Evolutionary conservation across 2,888 invertebrate species (phyloP).

Genomic region (Scaptomyza caliginosa): DNA sequence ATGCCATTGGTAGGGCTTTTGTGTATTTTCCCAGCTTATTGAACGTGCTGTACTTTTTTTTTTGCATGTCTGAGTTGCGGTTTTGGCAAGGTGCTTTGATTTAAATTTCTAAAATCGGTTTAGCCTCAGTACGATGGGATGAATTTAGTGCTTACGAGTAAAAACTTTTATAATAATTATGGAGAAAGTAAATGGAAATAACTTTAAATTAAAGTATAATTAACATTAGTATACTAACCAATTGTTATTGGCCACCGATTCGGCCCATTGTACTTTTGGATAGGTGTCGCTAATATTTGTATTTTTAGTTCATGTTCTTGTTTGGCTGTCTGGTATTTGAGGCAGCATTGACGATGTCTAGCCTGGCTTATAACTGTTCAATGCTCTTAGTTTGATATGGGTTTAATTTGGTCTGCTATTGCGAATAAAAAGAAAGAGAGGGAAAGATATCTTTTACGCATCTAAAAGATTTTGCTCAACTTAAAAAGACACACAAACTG

Average conservation of each 20-base stretch:
- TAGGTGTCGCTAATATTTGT: slow-evolving; percentile 11
- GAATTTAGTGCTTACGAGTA: not conserved
- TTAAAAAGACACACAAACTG: not conserved
- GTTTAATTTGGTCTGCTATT: slow-evolving; percentile 48
- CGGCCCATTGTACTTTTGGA: slow-evolving; percentile 9
- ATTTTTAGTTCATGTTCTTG: slow-evolving; percentile 10
- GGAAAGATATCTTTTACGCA: not conserved
- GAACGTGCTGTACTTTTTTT: slow-evolving; percentile 1
- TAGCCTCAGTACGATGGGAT: slow-evolving; percentile 26
- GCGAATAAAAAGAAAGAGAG: too few species aligned
- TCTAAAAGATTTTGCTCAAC: slow-evolving; percentile 11
- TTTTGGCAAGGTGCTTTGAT: slow-evolving; percentile 33
- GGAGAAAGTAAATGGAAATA: too few species aligned
- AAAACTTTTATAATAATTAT: too few species aligned
- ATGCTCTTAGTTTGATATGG: slow-evolving; percentile 69
- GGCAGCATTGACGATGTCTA: slow-evolving; percentile 46
- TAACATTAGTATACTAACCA: too few species aligned
- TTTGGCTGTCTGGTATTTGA: slow-evolving; percentile 20
- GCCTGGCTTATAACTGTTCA: slow-evolving; percentile 63
- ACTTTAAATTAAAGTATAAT: too few species aligned
- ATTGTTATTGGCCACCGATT: not conserved
- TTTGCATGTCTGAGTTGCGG: slow-evolving; percentile 63
- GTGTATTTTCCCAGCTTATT: slow-evolving; percentile 1
- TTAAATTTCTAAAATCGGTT: slow-evolving; percentile 47
- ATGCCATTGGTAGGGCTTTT: slow-evolving; percentile 46